Base-by-base conservation (phyloP, 2,113 vertebrate genomes). In the Cichladusa arquata region DNA sequence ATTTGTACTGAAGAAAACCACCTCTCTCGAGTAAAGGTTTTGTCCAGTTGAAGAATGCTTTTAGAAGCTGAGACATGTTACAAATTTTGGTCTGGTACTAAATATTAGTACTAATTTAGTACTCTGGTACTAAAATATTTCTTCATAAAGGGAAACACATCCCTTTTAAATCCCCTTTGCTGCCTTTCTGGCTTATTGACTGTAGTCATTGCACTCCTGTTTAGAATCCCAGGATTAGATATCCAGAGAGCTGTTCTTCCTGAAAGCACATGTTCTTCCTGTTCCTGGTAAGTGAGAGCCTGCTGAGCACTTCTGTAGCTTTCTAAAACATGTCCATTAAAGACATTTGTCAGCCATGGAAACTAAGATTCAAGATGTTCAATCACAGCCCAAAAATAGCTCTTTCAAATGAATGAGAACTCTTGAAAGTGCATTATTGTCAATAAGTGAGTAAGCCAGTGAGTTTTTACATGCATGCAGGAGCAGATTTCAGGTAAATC, bases 401-500 rank as follows among this genome's bases (percentile, higher is more conserved):
- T 77, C 34, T 70, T 70, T 78, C 54, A 45, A 53, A 61, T 19
- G 11, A 45, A 29, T 38, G 47, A 38, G 33, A 61, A 61, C 54
- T 61, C 64, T 29, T 16, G 15, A 16, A 53, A 45, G 47, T n/a
- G 23, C 54, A 7, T 78, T 61, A 11, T 29, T 53, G 44, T 29
- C 73, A 82, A 16, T 44, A n/a, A 62, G 15, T 7, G 17, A 54
- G 38, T 47, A 85, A 87, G 80, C 2, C 26, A 29, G 25, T 0
- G 1, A 72, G 64, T 86, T 83, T 51, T 19, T 70, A 24, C 14
- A 2, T 42, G 34, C 7, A 8, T 64, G 56, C 82, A 93, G 92
- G 93, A 93, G 74, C 87, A 95, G 89, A 80, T 31, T 77, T 69
- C 80, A 93, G 67, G 42, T 58, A 40, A 69, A 91, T n/a, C 54